Evolutionary conservation across 1,140 invertebrate genomes (phyloP), one percentile per base, ranked within the genome.

Genomic region (Drosophila burlai): DNA sequence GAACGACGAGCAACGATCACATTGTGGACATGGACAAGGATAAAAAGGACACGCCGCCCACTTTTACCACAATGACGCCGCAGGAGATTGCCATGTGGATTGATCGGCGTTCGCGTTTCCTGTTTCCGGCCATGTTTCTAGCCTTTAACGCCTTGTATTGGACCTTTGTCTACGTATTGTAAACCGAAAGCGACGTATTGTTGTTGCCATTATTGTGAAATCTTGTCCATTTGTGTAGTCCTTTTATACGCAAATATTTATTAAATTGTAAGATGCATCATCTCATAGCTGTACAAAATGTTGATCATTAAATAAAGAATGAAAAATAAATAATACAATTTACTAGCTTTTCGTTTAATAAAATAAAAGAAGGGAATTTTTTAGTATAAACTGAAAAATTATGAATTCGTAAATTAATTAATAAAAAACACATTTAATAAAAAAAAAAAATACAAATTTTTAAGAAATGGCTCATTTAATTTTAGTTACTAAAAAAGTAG

Each of bases 21-120:
- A 73, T 92, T 42, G 67, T 92, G 43, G 83, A 92, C 34, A 81
- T 93, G 45, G 91, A 92, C 9, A 87, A 86, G 63, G 77, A 78
- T 10, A 83, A 81, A 43, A 85, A 85, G 38, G 81, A 83, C 13
- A 78, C 94, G 47, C 73, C 76, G 15, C 75, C 87, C 16, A 91
- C 91, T 11, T 92, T 92, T 46, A 97, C 96, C 31, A 97, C 96
- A 21, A 97, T 97, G 96, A 97, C 97, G 6, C 97, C 97, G 1
- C 96, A 97, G 83, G 96, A 97, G 92, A 97, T 97, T 45, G 96
- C 97, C 61, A 96, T 96, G 61, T 97, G 97, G 96, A 97, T 98
- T 45, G 97, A 98, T 52, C 59, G 92, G 52, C 94, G 97, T 6
- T 96, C 96, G 18, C 94, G 97, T 29, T 93, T 97, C 18, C 92